Percentiles rank a stretch among this genome's conserved stretches.
Conservation (phyloP, 2,888 invertebrate species). For the Andrena bucephala region DNA sequence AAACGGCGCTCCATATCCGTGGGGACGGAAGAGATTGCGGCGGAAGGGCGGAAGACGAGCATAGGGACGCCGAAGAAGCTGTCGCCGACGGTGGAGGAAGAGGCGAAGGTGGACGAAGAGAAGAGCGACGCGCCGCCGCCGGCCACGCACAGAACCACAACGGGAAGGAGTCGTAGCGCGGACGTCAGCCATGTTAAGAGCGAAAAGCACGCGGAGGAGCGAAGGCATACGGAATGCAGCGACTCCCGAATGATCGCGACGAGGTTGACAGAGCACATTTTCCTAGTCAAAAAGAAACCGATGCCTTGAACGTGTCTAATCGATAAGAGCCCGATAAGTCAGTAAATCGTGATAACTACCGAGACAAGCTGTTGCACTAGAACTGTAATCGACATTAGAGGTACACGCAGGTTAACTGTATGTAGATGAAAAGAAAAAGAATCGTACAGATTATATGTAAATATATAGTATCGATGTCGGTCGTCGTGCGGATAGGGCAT, state of each 20-base stretch:
- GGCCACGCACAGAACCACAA: conserved; percentile 20
- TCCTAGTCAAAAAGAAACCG: conserved; percentile 67
- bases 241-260: conserved; percentile 67
- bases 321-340: conserved; percentile 8
- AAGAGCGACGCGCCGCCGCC: conserved; percentile 8
- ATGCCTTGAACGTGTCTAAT: conserved; percentile 57
- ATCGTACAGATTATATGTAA: conserved; percentile 34
- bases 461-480: conserved; percentile 56
- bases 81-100: conserved; percentile 53
- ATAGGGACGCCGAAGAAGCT: conserved; percentile 29
- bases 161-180: conserved; percentile 69
- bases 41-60: background rate
- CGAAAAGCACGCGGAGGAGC: conserved; percentile 60
- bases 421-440: conserved; percentile 1
- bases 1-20: conserved; percentile 42
- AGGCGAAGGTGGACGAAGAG: conserved; percentile 18
- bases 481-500: conserved; percentile 52
- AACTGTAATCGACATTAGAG: conserved; percentile 45
- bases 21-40: background rate
- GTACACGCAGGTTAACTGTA: conserved; percentile 23
- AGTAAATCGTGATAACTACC: conserved; percentile 33
- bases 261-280: conserved; percentile 71
- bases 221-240: conserved; percentile 71
- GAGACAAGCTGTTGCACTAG: conserved; percentile 50
- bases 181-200: conserved; percentile 61